Evolutionary conservation across 2,113 vertebrate species (phyloP).

Genomic region (Neomonachus schauinslandi): DNA sequence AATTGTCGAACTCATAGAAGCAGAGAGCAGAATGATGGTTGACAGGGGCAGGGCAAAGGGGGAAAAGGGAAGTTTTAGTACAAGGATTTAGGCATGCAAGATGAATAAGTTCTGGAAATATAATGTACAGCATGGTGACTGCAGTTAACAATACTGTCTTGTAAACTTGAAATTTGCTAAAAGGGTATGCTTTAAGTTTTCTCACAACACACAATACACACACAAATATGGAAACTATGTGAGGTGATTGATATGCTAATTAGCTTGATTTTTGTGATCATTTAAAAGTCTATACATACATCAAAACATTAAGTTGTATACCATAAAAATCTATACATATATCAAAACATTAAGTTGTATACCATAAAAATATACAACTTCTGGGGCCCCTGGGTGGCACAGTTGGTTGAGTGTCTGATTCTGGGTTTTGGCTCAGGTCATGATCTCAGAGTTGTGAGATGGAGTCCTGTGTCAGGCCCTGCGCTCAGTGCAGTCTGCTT

Average conservation of each 20-base stretch:
- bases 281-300: neutral
- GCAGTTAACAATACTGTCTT: neutral
- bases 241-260: neutral
- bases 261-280: neutral
- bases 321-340: neutral
- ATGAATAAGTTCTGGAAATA: neutral
- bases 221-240: neutral
- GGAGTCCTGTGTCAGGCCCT: no score
- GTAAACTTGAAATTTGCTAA: neutral
- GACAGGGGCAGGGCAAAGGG: neutral
- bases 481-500: neutral
- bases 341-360: neutral
- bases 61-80: neutral
- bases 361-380: neutral
- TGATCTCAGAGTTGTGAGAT: neutral
- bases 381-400: neutral
- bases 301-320: neutral
- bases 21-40: neutral
- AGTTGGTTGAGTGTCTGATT: neutral
- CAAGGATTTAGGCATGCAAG: neutral
- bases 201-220: neutral
- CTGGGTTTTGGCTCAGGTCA: neutral
- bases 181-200: neutral
- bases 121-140: neutral
- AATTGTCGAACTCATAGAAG: neutral